A percentile compares a stretch with the other conserved stretches of the same genome.
Conservation (phyloP, 2,797 vertebrate genomes). For the Morelia viridis region DNA sequence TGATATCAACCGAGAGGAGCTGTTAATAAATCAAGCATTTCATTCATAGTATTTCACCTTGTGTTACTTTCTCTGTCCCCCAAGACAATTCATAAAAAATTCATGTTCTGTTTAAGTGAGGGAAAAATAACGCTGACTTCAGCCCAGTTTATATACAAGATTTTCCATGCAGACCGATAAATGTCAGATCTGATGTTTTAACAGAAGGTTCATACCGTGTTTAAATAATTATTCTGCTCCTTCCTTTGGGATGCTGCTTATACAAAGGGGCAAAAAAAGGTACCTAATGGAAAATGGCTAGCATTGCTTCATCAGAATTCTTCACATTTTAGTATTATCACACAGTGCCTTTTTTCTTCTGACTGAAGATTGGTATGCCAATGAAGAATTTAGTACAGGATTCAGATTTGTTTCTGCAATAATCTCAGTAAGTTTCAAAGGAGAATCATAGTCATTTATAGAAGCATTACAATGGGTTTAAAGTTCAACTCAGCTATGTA, state of each 20-base stretch:
- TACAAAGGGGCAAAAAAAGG: not conserved
- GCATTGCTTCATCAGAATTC: not conserved
- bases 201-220: conserved; percentile 20
- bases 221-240: conserved; percentile 18
- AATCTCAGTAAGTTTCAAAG: not conserved
- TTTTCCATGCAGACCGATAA: conserved; percentile 20
- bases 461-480: not conserved
- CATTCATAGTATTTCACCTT: conserved; percentile 17
- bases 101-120: conserved; percentile 13
- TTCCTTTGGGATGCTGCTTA: conserved; percentile 13
- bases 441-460: accelerated
- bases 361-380: not conserved
- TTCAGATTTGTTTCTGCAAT: not conserved
- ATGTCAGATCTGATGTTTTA: not conserved
- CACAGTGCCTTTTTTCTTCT: not conserved
- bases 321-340: accelerated
- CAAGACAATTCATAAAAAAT: conserved; percentile 24
- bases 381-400: not conserved
- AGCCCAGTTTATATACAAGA: conserved; percentile 18
- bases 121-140: conserved; percentile 1
- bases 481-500: not conserved
- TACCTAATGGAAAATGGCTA: not conserved
- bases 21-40: conserved; percentile 19
- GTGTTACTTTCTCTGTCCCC: conserved; percentile 10
- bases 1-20: not conserved